Evolutionary conservation across 2,888 invertebrate genomes (phyloP).

Genomic region (Lasioglossum lativentre): DNA sequence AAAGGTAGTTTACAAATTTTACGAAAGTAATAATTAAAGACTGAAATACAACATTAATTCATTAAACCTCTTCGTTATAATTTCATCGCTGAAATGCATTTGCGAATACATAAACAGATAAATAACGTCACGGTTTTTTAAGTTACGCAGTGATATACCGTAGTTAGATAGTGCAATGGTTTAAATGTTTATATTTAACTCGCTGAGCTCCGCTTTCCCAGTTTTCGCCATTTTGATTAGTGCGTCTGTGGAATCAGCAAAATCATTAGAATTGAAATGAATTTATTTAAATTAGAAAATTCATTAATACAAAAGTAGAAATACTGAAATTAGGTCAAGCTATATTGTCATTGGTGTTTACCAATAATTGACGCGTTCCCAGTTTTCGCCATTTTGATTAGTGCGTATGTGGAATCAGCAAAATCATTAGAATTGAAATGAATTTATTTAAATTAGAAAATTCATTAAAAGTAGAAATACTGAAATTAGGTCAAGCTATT

Average conservation of each 20-base stretch:
- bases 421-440: too few species aligned
- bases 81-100: not conserved
- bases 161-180: not conserved
- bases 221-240: not conserved
- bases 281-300: not conserved
- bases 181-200: slow-evolving; percentile 3
- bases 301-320: too few species aligned
- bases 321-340: too few species aligned
- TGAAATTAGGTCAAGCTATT: too few species aligned
- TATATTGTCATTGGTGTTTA: too few species aligned
- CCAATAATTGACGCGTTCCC: too few species aligned
- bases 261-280: not conserved
- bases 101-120: not conserved
- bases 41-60: not conserved
- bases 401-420: too few species aligned
- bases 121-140: not conserved
- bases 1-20: not conserved
- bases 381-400: too few species aligned
- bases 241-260: not conserved
- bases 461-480: too few species aligned
- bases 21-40: not conserved
- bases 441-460: too few species aligned
- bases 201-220: too few species aligned
- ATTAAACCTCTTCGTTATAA: not conserved
- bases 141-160: not conserved